Evolutionary conservation across 2,888 invertebrate genomes (phyloP).

Genomic region (Pterostichus madidus): DNA sequence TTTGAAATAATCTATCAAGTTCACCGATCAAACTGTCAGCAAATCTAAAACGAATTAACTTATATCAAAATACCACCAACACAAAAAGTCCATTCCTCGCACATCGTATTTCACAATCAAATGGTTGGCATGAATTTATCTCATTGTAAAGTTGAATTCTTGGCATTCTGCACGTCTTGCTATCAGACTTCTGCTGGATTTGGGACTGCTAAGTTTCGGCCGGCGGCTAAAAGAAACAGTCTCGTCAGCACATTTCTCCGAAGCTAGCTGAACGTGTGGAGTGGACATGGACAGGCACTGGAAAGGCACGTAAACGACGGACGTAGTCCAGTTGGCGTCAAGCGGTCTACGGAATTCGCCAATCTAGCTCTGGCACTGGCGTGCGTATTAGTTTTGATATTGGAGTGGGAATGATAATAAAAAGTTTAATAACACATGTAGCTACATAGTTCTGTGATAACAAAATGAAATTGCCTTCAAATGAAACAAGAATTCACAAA

Average conservation of each 20-base stretch:
- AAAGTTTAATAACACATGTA: neutral
- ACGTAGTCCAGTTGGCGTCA: neutral
- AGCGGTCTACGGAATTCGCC: neutral
- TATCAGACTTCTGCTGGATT: neutral
- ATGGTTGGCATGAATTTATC: slow-evolving; percentile 27
- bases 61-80: neutral
- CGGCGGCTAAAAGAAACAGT: slow-evolving; percentile 8
- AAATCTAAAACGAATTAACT: neutral
- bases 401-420: neutral
- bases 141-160: slow-evolving; percentile 39
- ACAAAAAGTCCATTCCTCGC: neutral
- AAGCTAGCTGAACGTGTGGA: neutral
- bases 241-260: slow-evolving; percentile 21
- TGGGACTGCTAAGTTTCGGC: neutral
- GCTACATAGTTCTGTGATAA: too few relatives aligned
- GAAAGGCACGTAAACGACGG: slow-evolving; percentile 15
- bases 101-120: slow-evolving; percentile 8
- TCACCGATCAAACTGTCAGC: slow-evolving; percentile 1
- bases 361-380: neutral
- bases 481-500: too few relatives aligned
- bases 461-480: too few relatives aligned
- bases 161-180: slow-evolving; percentile 33
- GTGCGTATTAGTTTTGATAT: neutral
- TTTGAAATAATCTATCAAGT: neutral
- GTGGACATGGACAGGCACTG: neutral